Evolutionary conservation across 1,140 invertebrate genomes (phyloP), one percentile per base, ranked within the genome.

Genomic region (Schlechtendalia chinensis): DNA sequence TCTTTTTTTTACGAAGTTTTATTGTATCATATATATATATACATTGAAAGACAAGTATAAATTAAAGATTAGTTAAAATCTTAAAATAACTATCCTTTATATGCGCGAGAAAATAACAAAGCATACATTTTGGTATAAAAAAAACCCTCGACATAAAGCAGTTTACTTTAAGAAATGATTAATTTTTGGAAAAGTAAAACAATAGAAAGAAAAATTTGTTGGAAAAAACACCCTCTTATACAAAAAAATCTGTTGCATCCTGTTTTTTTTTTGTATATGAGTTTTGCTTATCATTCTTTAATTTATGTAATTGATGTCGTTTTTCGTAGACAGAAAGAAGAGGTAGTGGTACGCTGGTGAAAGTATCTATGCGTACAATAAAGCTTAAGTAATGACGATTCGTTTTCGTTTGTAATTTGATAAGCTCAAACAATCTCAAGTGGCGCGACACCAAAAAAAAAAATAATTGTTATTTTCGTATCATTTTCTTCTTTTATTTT

Each of bases 171-270:
- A 39, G 14, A 58, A 45, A 59, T 45, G 54, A 77, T 45, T 77
- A 59, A 56, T 39, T 58, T 58, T 56, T 5, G 24, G 54, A 6
- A 45, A 75, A 50, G 22, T 5, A 50, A 63, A 79, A 79, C 58
- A 79, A 79, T 79, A 79, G 58, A 79, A 77, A 50, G n/a, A 79
- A 79, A 59, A 79, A 79, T 77, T 77, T 58, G 74, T 45, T 47
- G 11, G 50, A 29, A 54, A 17, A 32, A 32, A 29, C 27, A 39
- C 3, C 8, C 32, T 8, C 32, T 4, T 3, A 39, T 39, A 39
- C 8, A 39, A 39, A 72, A 29, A 27, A 71, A 71, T 71, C 24
- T n/a, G 69, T 72, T 54, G 27, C 47, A 53, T 22, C 17, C 24
- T 53, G 53, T 72, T 72, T 53, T n/a, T 19, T 50, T 53, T 19